Base-by-base conservation (phyloP, 1,140 invertebrate species). In the Penaeus japonicus region DNA sequence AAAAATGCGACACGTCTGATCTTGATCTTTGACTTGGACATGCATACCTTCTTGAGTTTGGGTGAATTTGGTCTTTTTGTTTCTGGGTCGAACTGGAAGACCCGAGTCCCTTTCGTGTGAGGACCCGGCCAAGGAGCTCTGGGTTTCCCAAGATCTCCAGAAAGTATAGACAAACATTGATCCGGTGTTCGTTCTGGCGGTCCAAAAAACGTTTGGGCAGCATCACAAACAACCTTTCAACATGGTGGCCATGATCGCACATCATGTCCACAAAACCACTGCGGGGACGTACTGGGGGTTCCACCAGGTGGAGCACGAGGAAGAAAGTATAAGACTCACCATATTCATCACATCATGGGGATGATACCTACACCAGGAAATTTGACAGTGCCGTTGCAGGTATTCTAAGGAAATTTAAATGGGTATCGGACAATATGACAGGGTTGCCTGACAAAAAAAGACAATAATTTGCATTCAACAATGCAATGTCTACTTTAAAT, bases 1-100 rank as follows among this genome's bases (percentile, higher is more conserved):
- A 92, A 92, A 88, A 92, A 92, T 89, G 78, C 57, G 90, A 91
- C 91, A 77, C 92, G 83, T 91, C 92, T 92, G 15, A 90, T 90
- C 85, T 92, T 92, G 57, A 91, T 82, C 54, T 91, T 91, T 53
- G 89, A 91, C 27, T 89, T 89, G 85, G 83, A 88, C 83, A 89
- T 89, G 32, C 87, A 62, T 75, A 87, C 85, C 89, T 92, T 92
- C 85, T 92, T 92, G 3, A 91, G 89, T 57, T 84, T 77, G 4
- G 24, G 24, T 77, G 73, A 77, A 27, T n/a, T 20, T 4, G 4
- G 91, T 77, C 87, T 32, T 65, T 91, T 92, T 32, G 90, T 90
- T 91, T 92, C 88, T 2, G 90, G 81, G 73, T 91, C 91, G 88
- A 91, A 91, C 59, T 85, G 89, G 82, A 91, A 91, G 35, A 91